Evolutionary conservation across 2,888 invertebrate species (phyloP), one percentile per base, ranked within the genome.

Genomic region (Agrotis segetum): DNA sequence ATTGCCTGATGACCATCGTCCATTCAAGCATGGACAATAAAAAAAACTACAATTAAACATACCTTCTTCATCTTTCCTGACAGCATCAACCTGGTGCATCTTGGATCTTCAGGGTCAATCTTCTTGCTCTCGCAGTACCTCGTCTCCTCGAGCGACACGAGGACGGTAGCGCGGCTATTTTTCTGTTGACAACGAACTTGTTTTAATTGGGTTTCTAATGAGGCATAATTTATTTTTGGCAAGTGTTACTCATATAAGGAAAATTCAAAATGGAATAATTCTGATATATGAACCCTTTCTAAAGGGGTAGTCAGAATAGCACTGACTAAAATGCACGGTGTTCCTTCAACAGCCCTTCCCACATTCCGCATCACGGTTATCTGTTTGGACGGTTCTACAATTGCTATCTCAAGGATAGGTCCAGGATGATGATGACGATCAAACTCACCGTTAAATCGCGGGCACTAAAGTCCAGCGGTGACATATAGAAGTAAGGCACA

Each of bases 91-190:
- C 98, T 96, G 4, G 98, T 97, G 94, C 98, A 98, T 55, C 98
- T 95, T 0, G 98, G 98, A 91, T 98, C 98, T 93, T 98, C 98
- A 0, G 98, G 97, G 89, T 98, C 98, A 85, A 96, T 97, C 61
- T 96, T 89, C 79, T 97, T 93, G 11, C 89, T 88, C 72, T 95
- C 95, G 84, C 98, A 98, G 89, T 97, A 98, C 70, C 95, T 92
- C 3, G 97, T 97, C 93, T 98, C 97, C 63, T 97, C 97, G 50
- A 98, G 92, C 0, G 97, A 97, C 81, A 98, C 97, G 77, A 98
- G 93, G n/a, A 98, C 92, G 0, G 98, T 97, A 6, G 97, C 97
- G 6, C 97, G 96, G 81, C 94, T 96, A 85, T 98, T 97, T 92
- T 93, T 96, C 97, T 97, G 87, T 64, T 89, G 87, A 81, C 71